phyloP scores from a whole-genome alignment of 2,113 vertebrate genomes.

The Baryphthengus martii region DNA sequence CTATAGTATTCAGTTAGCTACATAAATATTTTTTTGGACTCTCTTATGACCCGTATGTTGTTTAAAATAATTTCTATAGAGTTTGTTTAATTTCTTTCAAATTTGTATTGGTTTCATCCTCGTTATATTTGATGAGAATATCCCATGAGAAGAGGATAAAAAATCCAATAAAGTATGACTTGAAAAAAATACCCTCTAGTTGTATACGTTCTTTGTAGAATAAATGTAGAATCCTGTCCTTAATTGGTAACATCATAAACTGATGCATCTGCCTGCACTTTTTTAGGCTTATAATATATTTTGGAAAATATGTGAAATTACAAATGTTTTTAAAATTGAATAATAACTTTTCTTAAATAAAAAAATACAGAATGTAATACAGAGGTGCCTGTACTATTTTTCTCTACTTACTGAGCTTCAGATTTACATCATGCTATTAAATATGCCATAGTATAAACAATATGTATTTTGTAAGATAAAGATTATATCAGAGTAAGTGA shows the following conservation, averaged over 20 bases:
- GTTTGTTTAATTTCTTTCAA: constrained; percentile 29
- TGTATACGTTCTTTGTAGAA: constrained; percentile 5
- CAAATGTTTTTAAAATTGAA: background rate
- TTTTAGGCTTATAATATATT: background rate
- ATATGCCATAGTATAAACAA: background rate
- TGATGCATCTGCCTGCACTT: background rate
- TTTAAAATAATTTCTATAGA: constrained; percentile 27
- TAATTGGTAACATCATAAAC: constrained; percentile 27
- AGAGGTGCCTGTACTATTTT: background rate
- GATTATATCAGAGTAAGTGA: background rate
- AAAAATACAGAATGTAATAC: background rate
- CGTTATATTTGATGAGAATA: constrained; percentile 12
- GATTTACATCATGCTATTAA: background rate
- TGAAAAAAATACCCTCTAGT: background rate
- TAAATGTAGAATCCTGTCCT: background rate
- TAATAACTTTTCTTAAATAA: background rate
- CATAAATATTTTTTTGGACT: constrained; percentile 30
- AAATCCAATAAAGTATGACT: background rate
- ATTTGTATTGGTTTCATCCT: constrained; percentile 16
- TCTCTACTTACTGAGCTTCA: background rate
- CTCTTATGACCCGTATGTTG: background rate
- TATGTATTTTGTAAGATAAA: background rate
- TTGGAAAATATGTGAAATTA: background rate
- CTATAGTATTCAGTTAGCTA: constrained; percentile 7
- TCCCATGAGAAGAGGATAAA: constrained; percentile 23